Base-by-base conservation (phyloP, 2,888 invertebrate genomes). In the Scelioninae gen. 1 region DNA sequence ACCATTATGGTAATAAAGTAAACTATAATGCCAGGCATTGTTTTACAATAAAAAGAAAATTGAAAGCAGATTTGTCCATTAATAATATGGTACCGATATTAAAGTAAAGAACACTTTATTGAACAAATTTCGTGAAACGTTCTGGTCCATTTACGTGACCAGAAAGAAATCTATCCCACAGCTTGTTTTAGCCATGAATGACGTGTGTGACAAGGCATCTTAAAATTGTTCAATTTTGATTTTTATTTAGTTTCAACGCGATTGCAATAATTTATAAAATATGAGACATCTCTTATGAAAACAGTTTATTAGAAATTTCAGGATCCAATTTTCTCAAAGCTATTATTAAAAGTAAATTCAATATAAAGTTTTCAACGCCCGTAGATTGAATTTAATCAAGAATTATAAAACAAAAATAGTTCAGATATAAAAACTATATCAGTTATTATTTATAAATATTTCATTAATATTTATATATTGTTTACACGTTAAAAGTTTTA, bases 61-160 rank as follows among this genome's bases (percentile, higher is more conserved):
- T 31, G 15, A 38, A 31, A 45, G 13, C 31, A 31, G 5, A 45
- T 62, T 62, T 29, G 62, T 62, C 53, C 40, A 66, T 66, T 53
- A 53, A 55, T 56, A 47, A 55, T 56, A 10, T 10, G 56, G 45
- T 69, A 53, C 69, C 34, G 15, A 75, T 58, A 75, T 65, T 66
- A 58, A 58, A 66, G 38, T 58, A 34, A 56, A 29, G 56, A 58
- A 75, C 38, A 51, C 29, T 58, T 66, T 66, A 38, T 58, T 40
- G 56, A 49, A 56, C 40, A 31, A 66, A 65, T 56, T 74, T 74
- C 40, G 74, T 74, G 49, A 74, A 65, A 66, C 75, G 65, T 51
- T 71, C 40, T 56, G 56, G 55, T 56, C 74, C 65, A 75, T 45
- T 75, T 75, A 75, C 74, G 74, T 66, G 75, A 75, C 75, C 38